A percentile compares a stretch with the other conserved stretches of the same genome.
Conservation (phyloP, 2,888 invertebrate species). For the Aporophyla nigra region DNA sequence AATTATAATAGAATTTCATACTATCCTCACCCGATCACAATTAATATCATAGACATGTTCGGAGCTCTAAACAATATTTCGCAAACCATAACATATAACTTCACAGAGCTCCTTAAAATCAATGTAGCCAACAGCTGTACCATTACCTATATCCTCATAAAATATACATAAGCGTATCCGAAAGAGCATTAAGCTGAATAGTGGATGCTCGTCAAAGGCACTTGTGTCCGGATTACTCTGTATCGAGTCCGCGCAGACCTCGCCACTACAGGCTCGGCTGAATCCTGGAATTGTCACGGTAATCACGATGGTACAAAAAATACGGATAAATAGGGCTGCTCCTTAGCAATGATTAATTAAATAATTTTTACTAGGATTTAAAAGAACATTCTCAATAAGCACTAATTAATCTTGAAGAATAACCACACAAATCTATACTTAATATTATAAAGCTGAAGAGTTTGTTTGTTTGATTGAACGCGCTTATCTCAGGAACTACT, state of each 20-base stretch:
- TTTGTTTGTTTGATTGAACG: too few relatives aligned
- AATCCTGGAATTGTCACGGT: conserved; percentile 8
- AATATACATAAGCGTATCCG: conserved; percentile 31
- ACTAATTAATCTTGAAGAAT: too few relatives aligned
- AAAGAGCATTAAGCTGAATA: conserved; percentile 33
- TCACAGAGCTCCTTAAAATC: conserved; percentile 40
- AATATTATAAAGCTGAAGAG: too few relatives aligned
- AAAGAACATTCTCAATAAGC: background rate
- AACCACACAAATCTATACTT: too few relatives aligned
- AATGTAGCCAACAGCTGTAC: conserved; percentile 25
- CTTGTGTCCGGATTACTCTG: conserved; percentile 15
- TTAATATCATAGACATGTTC: too few relatives aligned
- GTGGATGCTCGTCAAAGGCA: conserved; percentile 35
- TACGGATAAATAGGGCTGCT: conserved; percentile 15
- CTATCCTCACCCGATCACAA: too few relatives aligned
- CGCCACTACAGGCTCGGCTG: conserved; percentile 10
- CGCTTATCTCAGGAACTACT: too few relatives aligned
- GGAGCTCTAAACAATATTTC: background rate
- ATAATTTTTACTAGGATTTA: background rate
- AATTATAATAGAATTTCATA: too few relatives aligned
- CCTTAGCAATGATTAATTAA: background rate
- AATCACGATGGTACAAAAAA: background rate
- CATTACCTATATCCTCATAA: conserved; percentile 41
- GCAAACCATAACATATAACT: conserved; percentile 14
- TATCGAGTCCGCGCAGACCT: conserved; percentile 21